Percentiles rank a stretch among this genome's conserved stretches.
Evolutionary conservation across 2,888 invertebrate genomes (phyloP).

Genomic region (Opisthograptis luteolata): DNA sequence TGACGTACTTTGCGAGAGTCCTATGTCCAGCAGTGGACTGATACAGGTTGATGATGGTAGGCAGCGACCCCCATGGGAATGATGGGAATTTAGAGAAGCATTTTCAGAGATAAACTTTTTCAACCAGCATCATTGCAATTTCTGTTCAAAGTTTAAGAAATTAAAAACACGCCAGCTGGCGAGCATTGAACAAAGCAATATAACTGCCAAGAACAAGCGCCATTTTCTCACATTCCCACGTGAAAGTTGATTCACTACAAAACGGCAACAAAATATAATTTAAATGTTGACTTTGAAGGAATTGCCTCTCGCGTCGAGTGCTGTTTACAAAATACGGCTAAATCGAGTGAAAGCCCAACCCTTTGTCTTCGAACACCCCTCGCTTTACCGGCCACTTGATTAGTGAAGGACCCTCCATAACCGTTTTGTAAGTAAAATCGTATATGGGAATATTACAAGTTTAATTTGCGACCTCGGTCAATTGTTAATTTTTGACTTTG

Average conservation of each 20-base stretch:
- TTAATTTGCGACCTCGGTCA: conserved; percentile 8
- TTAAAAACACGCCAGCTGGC: background rate
- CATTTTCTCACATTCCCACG: conserved; percentile 55
- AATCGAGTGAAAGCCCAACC: conserved; percentile 64
- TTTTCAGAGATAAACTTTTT: too few relatives aligned
- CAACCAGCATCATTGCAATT: too few relatives aligned
- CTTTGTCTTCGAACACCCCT: conserved; percentile 64
- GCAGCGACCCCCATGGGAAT: too few relatives aligned
- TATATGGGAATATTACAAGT: conserved; percentile 22
- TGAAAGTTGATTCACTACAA: conserved; percentile 23
- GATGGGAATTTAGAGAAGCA: too few relatives aligned
- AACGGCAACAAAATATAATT: conserved; percentile 60
- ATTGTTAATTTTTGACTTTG: conserved; percentile 41
- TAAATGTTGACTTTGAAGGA: conserved; percentile 55
- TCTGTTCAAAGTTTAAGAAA: background rate
- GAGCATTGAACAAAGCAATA: background rate
- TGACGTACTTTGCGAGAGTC: too few relatives aligned
- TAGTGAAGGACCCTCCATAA: conserved; percentile 53
- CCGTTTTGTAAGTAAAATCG: conserved; percentile 34
- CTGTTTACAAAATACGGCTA: conserved; percentile 79
- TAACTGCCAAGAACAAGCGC: conserved; percentile 3
- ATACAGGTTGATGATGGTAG: too few relatives aligned
- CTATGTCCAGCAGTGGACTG: too few relatives aligned
- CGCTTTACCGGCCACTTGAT: conserved; percentile 51
- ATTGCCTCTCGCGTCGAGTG: conserved; percentile 58